phyloP scores from a whole-genome alignment of 2,797 vertebrate species.

The Psittacula echo region DNA sequence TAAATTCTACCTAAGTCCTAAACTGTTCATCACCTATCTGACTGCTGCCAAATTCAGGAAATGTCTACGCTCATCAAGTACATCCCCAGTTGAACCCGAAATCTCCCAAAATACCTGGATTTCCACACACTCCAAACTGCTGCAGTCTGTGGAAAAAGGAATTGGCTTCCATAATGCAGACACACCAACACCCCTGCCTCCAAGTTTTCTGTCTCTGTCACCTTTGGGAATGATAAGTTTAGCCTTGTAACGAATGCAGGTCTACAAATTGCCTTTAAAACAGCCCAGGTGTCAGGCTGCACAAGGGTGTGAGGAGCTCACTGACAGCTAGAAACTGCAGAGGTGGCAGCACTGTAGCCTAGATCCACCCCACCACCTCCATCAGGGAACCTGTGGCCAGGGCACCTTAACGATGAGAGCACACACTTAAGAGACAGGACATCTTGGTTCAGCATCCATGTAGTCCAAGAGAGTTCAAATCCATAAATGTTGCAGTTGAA shows the following conservation, averaged over 20 bases:
- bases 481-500: not conserved
- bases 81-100: not conserved
- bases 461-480: not conserved
- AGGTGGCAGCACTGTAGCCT: not conserved
- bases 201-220: accelerated
- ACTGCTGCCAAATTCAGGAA: not conserved
- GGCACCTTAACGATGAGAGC: not conserved
- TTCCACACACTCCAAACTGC: not conserved
- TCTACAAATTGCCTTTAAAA: not conserved
- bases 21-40: not conserved
- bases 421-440: not conserved
- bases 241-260: too few relatives aligned
- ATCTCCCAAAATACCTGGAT: not conserved
- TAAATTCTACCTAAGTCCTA: not conserved
- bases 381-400: accelerated
- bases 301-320: not conserved
- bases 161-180: accelerated
- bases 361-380: not conserved
- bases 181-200: not conserved
- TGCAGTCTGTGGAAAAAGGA: not conserved
- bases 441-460: not conserved
- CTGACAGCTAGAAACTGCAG: not conserved
- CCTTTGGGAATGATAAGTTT: not conserved
- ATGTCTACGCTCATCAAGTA: not conserved
- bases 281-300: not conserved